Percentiles rank a stretch among this genome's conserved stretches.
phyloP scores from a whole-genome alignment of 2,797 vertebrate genomes.

The Gymnodraco acuticeps region DNA sequence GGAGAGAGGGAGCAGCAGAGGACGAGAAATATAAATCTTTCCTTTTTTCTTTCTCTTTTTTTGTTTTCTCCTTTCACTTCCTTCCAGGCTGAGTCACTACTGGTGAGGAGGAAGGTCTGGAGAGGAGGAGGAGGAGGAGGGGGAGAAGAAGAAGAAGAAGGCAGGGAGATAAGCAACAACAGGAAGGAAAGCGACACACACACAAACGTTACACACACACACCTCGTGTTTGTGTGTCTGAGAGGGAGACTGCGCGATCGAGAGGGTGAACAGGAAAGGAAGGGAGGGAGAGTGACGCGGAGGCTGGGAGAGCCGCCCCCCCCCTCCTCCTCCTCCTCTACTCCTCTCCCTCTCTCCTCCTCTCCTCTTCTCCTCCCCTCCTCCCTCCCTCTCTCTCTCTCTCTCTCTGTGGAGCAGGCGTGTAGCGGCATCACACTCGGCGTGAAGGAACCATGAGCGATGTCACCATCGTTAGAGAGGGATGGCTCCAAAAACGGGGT shows the following conservation, averaged over 20 bases:
- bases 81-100: conserved; percentile 96
- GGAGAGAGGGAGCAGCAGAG: conserved; percentile 40
- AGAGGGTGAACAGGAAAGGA: conserved; percentile 87
- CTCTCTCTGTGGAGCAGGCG: conserved; percentile 85
- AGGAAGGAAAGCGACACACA: conserved; percentile 74
- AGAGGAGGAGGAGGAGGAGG: conserved; percentile 72
- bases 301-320: conserved; percentile 83
- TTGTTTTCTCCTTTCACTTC: conserved; percentile 84
- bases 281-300: conserved; percentile 86
- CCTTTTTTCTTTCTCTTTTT: conserved; percentile 77
- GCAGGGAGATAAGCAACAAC: conserved; percentile 80
- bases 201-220: conserved; percentile 29
- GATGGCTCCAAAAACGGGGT: conserved; percentile 99
- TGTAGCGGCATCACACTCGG: conserved; percentile 88
- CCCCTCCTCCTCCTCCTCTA: conserved; percentile 74
- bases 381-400: conserved; percentile 63
- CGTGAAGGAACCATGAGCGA: conserved; percentile 98
- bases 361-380: conserved; percentile 67
- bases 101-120: conserved; percentile 92
- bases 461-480: conserved; percentile 99
- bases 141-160: conserved; percentile 44
- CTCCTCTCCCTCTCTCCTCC: conserved; percentile 79
- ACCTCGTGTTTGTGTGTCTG: conserved; percentile 57
- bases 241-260: conserved; percentile 81
- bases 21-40: conserved; percentile 81